Evolutionary conservation across 2,797 vertebrate genomes (phyloP), one percentile per base, ranked within the genome.

Genomic region (Geotrypetes seraphini): DNA sequence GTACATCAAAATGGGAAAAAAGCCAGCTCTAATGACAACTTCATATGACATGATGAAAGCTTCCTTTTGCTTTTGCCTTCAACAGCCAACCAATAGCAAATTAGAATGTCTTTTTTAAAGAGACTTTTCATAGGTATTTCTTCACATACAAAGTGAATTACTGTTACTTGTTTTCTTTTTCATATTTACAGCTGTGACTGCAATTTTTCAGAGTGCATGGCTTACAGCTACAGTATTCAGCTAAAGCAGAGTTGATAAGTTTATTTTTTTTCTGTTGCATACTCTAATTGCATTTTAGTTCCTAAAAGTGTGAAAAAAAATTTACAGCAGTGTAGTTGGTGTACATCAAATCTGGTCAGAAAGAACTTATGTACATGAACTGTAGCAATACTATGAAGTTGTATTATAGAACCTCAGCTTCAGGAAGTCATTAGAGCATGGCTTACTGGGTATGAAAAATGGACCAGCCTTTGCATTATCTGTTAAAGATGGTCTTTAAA

Each of bases 361-460:
- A n/a, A n/a, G n/a, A 60, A 57, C 47, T 42, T 72, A 78, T 66
- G 73, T 69, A 69, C 60, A 60, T 63, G 60, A 63, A 53, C 52
- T 62, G 60, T 74, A 79, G 71, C 68, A 72, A 75, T 76, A 78
- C 61, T 68, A 58, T 44, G 58, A 63, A 71, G 62, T 47, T 62
- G 59, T 78, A 22, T 43, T 42, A 63, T 71, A 64, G 64, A 63
- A 56, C 63, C 76, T 82, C 66, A 31, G 58, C 74, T 65, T 78
- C 54, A 69, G 72, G 73, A 73, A 69, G 73, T 76, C 75, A 71
- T 74, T 78, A 83, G 72, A 83, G 78, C 73, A 84, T 76, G 72
- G 76, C 66, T 49, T 71, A 62, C 54, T 49, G 50, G 60, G 49
- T 62, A 60, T 62, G 64, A 50, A 68, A 78, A 60, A 74, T 44